Conservation (phyloP, 1,140 invertebrate genomes). For the Zophobas morio region DNA sequence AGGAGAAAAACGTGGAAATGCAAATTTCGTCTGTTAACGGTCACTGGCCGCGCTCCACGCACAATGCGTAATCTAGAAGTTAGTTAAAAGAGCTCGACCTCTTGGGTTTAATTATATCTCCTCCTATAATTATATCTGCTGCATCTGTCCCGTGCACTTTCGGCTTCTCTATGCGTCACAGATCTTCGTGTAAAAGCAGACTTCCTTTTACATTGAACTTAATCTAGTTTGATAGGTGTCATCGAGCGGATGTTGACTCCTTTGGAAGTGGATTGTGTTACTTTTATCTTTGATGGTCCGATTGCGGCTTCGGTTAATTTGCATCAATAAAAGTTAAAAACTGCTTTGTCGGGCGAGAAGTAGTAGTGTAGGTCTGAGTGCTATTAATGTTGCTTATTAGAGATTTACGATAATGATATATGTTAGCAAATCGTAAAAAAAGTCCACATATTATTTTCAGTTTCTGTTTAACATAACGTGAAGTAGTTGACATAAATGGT, state of each 20-base stretch:
- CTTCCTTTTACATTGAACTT: constrained; percentile 35
- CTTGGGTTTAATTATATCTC: constrained; percentile 36
- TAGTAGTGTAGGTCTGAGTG: no score
- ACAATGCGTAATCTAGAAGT: constrained; percentile 1
- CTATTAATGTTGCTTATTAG: no score
- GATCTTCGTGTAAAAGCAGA: constrained; percentile 26
- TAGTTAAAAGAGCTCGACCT: constrained; percentile 18
- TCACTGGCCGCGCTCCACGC: constrained; percentile 22
- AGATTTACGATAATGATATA: no score
- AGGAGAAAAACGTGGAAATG: no score
- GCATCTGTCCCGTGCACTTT: constrained; percentile 36
- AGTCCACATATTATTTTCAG: no score
- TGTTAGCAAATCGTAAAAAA: no score
- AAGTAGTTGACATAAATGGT: no score
- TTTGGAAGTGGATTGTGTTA: constrained; percentile 12
- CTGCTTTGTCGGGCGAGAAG: not conserved
- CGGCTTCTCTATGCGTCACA: constrained; percentile 36
- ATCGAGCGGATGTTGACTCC: constrained; percentile 39
- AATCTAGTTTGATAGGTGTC: constrained; percentile 38
- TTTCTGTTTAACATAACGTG: no score
- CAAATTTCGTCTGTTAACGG: constrained; percentile 3
- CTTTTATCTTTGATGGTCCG: constrained; percentile 11
- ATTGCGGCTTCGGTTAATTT: constrained; percentile 21
- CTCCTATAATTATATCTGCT: constrained; percentile 40
- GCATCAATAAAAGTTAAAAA: constrained; percentile 11